phyloP scores from a whole-genome alignment of 2,797 vertebrate genomes.

The Morelia viridis region DNA sequence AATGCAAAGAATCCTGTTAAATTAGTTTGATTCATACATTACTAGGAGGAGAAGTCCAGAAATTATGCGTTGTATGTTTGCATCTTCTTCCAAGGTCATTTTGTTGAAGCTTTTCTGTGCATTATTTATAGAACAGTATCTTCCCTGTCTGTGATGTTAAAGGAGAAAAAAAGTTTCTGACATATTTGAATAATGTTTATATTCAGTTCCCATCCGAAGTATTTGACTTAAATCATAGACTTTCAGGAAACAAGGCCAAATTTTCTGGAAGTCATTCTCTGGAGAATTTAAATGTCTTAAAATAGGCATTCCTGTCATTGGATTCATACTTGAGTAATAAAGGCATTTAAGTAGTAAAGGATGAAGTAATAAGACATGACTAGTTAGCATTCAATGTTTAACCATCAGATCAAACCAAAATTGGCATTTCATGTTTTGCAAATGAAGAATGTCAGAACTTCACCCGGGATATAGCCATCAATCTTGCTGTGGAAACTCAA shows the following conservation, averaged over 20 bases:
- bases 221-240: background rate
- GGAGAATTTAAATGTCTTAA: background rate
- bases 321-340: background rate
- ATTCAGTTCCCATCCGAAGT: background rate
- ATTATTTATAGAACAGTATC: background rate
- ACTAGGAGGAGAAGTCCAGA: constrained; percentile 62
- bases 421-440: background rate
- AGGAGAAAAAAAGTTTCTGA: background rate
- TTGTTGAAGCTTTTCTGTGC: background rate
- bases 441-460: background rate
- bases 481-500: background rate
- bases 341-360: background rate
- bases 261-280: background rate
- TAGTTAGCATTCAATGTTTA: background rate
- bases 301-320: background rate
- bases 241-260: background rate
- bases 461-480: background rate
- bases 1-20: constrained; percentile 74
- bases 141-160: background rate
- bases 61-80: constrained; percentile 62
- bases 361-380: background rate
- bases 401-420: background rate
- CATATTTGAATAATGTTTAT: background rate
- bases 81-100: constrained; percentile 63
- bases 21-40: constrained; percentile 64